phyloP scores from a whole-genome alignment of 2,797 vertebrate species.

The Enteromius treurensis region DNA sequence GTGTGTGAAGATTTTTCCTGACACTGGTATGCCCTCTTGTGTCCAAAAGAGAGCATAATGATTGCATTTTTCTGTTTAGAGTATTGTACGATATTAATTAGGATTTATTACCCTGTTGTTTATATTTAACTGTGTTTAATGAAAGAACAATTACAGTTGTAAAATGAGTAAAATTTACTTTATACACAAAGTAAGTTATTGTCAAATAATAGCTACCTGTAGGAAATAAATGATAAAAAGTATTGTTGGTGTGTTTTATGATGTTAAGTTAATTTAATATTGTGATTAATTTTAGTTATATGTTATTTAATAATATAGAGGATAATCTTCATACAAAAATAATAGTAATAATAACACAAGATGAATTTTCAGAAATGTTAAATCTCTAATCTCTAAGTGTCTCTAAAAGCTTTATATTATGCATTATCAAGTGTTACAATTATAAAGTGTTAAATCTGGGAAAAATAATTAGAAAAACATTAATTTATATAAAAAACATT shows the following conservation, averaged over 20 bases:
- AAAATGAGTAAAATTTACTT: background rate
- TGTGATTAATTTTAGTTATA: background rate
- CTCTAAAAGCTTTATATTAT: background rate
- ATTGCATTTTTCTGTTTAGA: background rate
- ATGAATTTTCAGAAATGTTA: background rate
- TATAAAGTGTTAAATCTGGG: background rate
- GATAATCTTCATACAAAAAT: background rate
- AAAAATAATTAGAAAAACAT: background rate
- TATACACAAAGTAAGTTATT: background rate
- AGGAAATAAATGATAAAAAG: background rate
- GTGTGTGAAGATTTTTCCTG: background rate
- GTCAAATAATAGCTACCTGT: background rate
- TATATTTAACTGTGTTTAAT: background rate
- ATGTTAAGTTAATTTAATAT: background rate
- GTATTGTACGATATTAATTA: background rate
- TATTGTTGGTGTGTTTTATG: background rate
- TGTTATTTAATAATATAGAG: background rate
- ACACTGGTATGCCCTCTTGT: conserved; percentile 27
- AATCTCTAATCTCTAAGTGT: background rate
- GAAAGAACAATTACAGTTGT: background rate
- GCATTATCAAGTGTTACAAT: background rate
- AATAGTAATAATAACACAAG: background rate
- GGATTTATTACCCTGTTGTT: background rate
- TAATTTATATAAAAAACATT: background rate
- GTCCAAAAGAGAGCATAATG: background rate